Evolutionary conservation across 1,140 invertebrate genomes (phyloP), one percentile per base, ranked within the genome.

Genomic region (Choristoneura fumiferana): DNA sequence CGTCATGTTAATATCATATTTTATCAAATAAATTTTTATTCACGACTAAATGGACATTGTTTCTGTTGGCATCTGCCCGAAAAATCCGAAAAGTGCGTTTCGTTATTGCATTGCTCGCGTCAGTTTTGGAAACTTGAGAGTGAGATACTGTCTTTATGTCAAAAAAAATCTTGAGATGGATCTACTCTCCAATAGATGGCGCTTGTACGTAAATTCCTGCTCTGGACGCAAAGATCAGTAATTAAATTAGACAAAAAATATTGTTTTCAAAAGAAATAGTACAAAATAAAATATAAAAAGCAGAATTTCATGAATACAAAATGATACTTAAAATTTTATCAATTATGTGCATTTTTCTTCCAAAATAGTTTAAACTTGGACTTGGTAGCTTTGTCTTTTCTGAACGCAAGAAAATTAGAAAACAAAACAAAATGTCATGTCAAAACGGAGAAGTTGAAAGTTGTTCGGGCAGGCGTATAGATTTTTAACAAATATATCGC

Each of bases 381-480:
- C n/a, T n/a, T n/a, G n/a, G n/a, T n/a, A n/a, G n/a, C n/a, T n/a
- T n/a, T n/a, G n/a, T n/a, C n/a, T 10, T 49, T 49, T 49, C 43
- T 49, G 18, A 49, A 49, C 43, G 37, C 54, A 13, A 72, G 34
- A 22, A 61, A 39, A 34, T 61, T 63, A 13, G 49, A 60, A 43
- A 62, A 67, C 18, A 8, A 69, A 56, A 55, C 62, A 62, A 70
- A 73, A 67, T 40, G 14, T 40, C 39, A 14, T 13, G 12, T 37
- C 35, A 37, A 37, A 43, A 43, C 2, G 39, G 1, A 12, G 13
- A 43, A 43, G 39, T 15, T 8, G 12, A 15, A 14, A 14, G 35
- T 9, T 37, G 8, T 37, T 9, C 22, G 17, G 43, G 10, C 22
- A 18, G 6, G 15, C 40, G 4, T n/a, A n/a, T n/a, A 29, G 22